Base-by-base conservation (phyloP, 2,888 invertebrate genomes). In the Tenthredo scrophulariae region DNA sequence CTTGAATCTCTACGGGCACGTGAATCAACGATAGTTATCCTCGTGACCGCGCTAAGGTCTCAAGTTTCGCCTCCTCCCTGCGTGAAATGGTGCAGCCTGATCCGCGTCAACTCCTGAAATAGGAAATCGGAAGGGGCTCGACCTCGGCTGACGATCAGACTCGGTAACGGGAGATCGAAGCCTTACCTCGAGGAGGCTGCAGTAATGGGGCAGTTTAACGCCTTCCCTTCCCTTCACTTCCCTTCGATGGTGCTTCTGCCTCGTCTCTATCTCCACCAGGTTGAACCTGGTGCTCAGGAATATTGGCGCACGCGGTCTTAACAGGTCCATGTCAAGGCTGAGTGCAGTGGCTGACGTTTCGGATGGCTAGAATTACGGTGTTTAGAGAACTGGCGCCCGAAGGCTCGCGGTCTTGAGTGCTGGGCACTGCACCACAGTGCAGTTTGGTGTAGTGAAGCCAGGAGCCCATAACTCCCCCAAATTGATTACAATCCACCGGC, bases 271-370 rank as follows among this genome's bases (percentile, higher is more conserved):
- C 46, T 46, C 15, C 26, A n/a, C 50, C 26, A 50, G 15, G 46
- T 37, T 6, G 50, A 40, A 67, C 67, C 67, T 67, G 67, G 67
- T 67, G 67, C 26, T 40, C 58, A 15, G 62, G 15, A 80, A 80
- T 80, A 80, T 80, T 65, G 80, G 80, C 62, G 80, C 77, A 80
- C 62, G 80, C 80, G 80, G 58, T 80, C 80, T 80, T 46, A 80
- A 58, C 80, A 50, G 80, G 80, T 80, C 62, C 80, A 40, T 80
- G 80, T 80, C 80, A 80, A 80, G 80, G 62, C 80, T 80, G 80
- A 80, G 80, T 75, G 58, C 84, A 67, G 80, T 85, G 85, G 85
- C 82, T 85, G 85, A 82, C 72, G 85, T 85, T 85, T 85, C 13
- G 70, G 65, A 80, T 80, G 40, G 46, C 77, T 85, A 79, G 85